phyloP scores from a whole-genome alignment of 2,888 invertebrate species.

The Pasiphila rectangulata region DNA sequence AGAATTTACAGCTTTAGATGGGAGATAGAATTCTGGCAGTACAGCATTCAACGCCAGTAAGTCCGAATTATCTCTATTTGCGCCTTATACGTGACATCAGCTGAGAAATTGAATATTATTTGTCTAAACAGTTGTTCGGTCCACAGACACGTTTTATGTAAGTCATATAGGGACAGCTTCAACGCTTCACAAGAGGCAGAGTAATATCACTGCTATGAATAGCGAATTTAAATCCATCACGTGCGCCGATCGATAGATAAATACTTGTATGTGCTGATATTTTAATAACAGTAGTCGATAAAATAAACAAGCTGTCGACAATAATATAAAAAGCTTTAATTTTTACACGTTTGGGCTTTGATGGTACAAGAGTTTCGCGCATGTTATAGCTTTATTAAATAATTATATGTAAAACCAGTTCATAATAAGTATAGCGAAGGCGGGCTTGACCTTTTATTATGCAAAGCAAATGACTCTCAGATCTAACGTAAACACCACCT shows the following conservation, averaged over 20 bases:
- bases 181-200: constrained; percentile 37
- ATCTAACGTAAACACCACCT: constrained; percentile 19
- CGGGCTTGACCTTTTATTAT: constrained; percentile 29
- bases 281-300: constrained; percentile 21
- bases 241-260: constrained; percentile 27
- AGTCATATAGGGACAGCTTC: constrained; percentile 40
- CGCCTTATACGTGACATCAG: constrained; percentile 41
- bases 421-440: constrained; percentile 19
- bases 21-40: constrained; percentile 10
- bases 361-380: too few relatives aligned
- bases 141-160: constrained; percentile 43
- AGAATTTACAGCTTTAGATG: constrained; percentile 13
- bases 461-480: constrained; percentile 28
- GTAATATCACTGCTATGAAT: constrained; percentile 47
- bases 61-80: constrained; percentile 34
- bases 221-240: constrained; percentile 35
- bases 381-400: background rate
- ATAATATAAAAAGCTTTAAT: constrained; percentile 4
- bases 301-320: constrained; percentile 23
- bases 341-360: background rate
- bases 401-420: constrained; percentile 19
- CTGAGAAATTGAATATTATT: constrained; percentile 45
- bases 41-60: constrained; percentile 10
- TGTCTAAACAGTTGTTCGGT: constrained; percentile 37
- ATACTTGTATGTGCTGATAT: constrained; percentile 27